A percentile compares a stretch with the other conserved stretches of the same genome.
phyloP scores from a whole-genome alignment of 1,140 invertebrate species.

The Diplogasteroides magnus region DNA sequence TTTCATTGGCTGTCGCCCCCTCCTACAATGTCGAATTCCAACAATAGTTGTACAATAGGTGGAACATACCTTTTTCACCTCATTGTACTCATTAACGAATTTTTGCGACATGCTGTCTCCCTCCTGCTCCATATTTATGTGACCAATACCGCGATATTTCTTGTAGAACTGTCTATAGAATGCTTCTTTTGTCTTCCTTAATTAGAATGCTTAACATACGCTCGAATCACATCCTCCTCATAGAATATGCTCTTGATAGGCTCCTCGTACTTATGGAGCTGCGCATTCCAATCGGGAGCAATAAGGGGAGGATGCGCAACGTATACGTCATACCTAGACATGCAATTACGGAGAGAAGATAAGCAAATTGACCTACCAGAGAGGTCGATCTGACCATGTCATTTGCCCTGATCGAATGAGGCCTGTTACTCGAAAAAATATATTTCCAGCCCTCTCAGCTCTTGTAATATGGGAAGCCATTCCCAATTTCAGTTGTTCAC shows the following conservation, averaged over 20 bases:
- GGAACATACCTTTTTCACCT: background rate
- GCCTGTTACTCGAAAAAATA: constrained; percentile 61
- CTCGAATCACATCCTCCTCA: constrained; percentile 75
- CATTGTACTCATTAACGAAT: constrained; percentile 9
- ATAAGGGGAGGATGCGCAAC: constrained; percentile 75
- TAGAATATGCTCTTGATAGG: constrained; percentile 71
- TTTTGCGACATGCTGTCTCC: constrained; percentile 10
- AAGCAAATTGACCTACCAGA: constrained; percentile 66
- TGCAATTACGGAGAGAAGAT: background rate
- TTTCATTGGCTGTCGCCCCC: background rate
- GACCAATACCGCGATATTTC: constrained; percentile 16
- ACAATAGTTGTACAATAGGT: too few species aligned
- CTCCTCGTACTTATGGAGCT: constrained; percentile 60
- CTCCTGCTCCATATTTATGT: constrained; percentile 20
- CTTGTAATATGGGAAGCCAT: constrained; percentile 34
- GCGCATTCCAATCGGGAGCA: constrained; percentile 69
- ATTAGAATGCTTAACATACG: constrained; percentile 62
- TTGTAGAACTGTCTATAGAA: constrained; percentile 29
- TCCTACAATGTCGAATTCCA: too few species aligned
- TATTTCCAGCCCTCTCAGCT: constrained; percentile 29
- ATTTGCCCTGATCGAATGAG: constrained; percentile 71
- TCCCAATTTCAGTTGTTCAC: too few species aligned
- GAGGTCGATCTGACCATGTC: constrained; percentile 70
- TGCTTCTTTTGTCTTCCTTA: background rate
- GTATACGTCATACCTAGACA: constrained; percentile 71